These are phyloP conservation scores for Dryobotodes eremita DNA, from an alignment of 2,888 invertebrate genomes.

Conservation along the genomic window DNA sequence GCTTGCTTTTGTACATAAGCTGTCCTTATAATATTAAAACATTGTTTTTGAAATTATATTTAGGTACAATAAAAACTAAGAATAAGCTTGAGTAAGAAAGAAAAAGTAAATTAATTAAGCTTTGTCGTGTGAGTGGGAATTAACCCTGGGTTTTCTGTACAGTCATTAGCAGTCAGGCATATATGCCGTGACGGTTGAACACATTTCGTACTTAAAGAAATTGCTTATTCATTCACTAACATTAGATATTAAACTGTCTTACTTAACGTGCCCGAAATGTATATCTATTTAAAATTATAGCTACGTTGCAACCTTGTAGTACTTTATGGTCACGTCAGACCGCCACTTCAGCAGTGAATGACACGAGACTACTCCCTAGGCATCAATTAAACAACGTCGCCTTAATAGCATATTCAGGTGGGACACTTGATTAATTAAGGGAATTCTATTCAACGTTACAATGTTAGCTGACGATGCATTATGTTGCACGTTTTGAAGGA, in stretches of 20 bases:
- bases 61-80: neutral
- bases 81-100: neutral
- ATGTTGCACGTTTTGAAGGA: slow-evolving; percentile 23
- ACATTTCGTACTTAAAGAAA: neutral
- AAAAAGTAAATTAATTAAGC: neutral
- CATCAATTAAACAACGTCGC: slow-evolving; percentile 44
- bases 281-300: neutral
- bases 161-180: too few species aligned
- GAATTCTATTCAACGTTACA: slow-evolving; percentile 20
- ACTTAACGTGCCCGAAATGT: neutral
- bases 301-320: neutral
- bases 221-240: neutral
- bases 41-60: neutral
- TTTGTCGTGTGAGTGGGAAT: neutral
- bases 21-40: neutral
- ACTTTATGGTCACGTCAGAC: neutral
- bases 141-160: neutral
- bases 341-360: slow-evolving; percentile 1
- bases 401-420: slow-evolving; percentile 47
- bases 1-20: neutral
- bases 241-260: neutral
- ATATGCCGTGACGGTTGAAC: too few species aligned
- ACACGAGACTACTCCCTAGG: slow-evolving; percentile 22
- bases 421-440: slow-evolving; percentile 45
- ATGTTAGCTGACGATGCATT: slow-evolving; percentile 45